Base-by-base conservation (phyloP, 2,113 vertebrate genomes). In the Saccopteryx bilineata region DNA sequence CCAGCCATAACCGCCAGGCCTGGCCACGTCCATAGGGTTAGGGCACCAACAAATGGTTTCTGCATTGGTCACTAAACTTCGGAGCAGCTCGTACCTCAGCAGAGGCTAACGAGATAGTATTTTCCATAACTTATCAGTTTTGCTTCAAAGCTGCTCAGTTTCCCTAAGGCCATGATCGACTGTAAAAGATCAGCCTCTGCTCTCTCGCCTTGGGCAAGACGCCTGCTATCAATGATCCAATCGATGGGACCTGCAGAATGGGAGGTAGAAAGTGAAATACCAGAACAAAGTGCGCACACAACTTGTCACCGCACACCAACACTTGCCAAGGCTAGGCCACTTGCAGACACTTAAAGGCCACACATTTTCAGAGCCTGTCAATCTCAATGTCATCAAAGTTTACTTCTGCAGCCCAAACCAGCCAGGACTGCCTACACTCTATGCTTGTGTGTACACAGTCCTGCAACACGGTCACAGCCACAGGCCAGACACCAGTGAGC, bases 121-220 rank as follows among this genome's bases (percentile, higher is more conserved):
- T 94, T 93, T 76, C 80, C 71, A 80, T 65, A 87, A 71, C 24
- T 39, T 39, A 39, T 39, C 39, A 39, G 39, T 54, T 93, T 87
- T 84, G 13, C 71, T 46, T 82, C 39, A 76, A 61, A 86, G 85
- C 39, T 19, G 68, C 63, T 93, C 54, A 88, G 89, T 93, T 95
- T 89, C 78, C 26, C 39, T 81, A 89, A 86, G 19, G 39, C 39
- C 39, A 39, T 39, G 39, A 39, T 39, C 39, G 39, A 39, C 39
- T 39, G 39, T 39, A 39, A 39, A 39, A 39, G 39, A 39, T 39
- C 39, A 39, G 39, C 39, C 39, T 39, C 39, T 39, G 39, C 39
- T 39, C 39, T 39, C 39, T 39, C 39, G 39, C 39, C 39, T 39
- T 39, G 39, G 39, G 39, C 39, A 39, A 39, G 39, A 39, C 39